Evolutionary conservation across 2,113 vertebrate species (phyloP).

Genomic region (Perca schrenkii): DNA sequence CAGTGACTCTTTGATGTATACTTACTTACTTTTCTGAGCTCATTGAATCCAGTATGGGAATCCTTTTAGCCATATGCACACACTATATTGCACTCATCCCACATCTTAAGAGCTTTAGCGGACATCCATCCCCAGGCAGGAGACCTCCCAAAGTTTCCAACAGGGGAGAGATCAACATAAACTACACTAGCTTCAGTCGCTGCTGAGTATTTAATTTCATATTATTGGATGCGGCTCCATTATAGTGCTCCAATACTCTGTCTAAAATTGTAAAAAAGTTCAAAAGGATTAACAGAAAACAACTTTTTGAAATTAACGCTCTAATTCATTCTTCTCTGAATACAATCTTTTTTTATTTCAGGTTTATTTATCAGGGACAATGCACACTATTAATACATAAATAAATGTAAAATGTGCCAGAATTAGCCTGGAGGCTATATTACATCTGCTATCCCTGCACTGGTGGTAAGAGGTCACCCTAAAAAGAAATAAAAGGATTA

Average conservation of each 20-base stretch:
- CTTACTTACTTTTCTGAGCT: constrained; percentile 5
- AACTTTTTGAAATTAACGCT: neutral
- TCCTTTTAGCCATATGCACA: constrained; percentile 24
- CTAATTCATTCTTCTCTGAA: neutral
- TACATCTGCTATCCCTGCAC: too few relatives aligned
- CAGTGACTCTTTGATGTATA: neutral
- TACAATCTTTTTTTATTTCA: neutral
- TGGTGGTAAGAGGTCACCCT: too few relatives aligned
- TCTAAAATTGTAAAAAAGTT: neutral
- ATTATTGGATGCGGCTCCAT: neutral
- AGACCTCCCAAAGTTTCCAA: constrained; percentile 17
- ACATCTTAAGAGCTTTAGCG: constrained; percentile 37
- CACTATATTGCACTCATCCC: constrained; percentile 27
- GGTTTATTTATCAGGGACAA: too few relatives aligned
- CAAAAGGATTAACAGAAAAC: neutral
- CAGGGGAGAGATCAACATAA: neutral
- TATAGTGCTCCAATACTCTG: neutral
- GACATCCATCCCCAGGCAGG: constrained; percentile 28
- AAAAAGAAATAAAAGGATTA: too few relatives aligned
- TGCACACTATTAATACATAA: too few relatives aligned
- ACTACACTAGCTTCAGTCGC: neutral
- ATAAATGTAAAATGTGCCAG: too few relatives aligned
- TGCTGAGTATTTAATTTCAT: neutral
- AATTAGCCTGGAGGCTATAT: too few relatives aligned
- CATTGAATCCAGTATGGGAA: neutral